A percentile compares a stretch with the other conserved stretches of the same genome.
Conservation (phyloP, 2,797 vertebrate genomes). For the Hylomyscus alleni region DNA sequence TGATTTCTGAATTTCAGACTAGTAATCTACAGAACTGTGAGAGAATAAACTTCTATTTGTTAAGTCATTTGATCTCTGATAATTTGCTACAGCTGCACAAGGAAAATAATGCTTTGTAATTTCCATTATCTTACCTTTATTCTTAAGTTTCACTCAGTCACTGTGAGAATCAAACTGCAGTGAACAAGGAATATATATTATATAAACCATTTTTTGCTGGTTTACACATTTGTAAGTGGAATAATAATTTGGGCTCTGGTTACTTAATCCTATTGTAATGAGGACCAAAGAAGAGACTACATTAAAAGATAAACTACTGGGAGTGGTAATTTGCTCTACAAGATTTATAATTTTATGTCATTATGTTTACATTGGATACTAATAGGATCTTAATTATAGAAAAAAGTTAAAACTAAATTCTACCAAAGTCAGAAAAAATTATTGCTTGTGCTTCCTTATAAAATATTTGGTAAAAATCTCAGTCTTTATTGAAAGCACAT, state of each 20-base stretch:
- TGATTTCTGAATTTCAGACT: background rate
- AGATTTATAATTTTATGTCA: conserved; percentile 32
- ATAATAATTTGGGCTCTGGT: background rate
- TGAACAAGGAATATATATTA: background rate
- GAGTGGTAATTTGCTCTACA: background rate
- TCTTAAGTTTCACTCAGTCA: background rate
- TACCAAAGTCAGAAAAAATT: background rate
- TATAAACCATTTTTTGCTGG: background rate
- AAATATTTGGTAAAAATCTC: conserved; percentile 34
- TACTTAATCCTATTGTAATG: background rate
- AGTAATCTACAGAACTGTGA: background rate
- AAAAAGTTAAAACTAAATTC: background rate
- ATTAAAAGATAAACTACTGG: background rate
- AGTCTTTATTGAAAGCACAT: background rate
- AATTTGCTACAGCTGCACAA: background rate
- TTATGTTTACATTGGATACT: background rate
- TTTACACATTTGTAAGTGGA: conserved; percentile 13
- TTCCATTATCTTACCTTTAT: background rate
- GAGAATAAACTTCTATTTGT: background rate
- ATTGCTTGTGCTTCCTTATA: background rate
- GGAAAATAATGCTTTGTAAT: background rate
- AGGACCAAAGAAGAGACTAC: background rate
- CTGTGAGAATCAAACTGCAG: background rate
- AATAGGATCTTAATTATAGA: conserved; percentile 4
- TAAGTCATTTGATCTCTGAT: background rate